Evolutionary conservation across 2,797 vertebrate genomes (phyloP).

Genomic region (Enteromius treurensis): DNA sequence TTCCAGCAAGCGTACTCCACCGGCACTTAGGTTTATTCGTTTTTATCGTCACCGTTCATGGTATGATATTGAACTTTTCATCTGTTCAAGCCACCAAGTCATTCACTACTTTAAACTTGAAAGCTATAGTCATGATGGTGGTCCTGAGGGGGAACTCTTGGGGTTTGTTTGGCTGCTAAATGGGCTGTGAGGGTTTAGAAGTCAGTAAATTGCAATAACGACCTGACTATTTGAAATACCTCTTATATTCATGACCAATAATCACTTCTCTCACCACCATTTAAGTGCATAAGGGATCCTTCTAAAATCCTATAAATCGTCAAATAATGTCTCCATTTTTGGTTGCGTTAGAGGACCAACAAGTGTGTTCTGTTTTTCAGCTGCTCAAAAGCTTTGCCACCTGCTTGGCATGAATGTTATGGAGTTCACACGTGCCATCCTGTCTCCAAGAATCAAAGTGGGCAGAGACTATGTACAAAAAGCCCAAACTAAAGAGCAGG

Average conservation of each 20-base stretch:
- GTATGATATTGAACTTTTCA: slow-evolving; percentile 33
- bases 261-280: slow-evolving; percentile 1
- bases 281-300: slow-evolving; percentile 28
- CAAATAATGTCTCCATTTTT: slow-evolving; percentile 26
- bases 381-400: slow-evolving; percentile 98
- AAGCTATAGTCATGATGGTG: slow-evolving; percentile 24
- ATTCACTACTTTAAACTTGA: background rate
- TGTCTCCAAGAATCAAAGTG: slow-evolving; percentile 98
- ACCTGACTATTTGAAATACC: slow-evolving; percentile 22
- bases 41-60: slow-evolving; percentile 32
- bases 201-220: slow-evolving; percentile 42
- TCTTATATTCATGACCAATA: slow-evolving; percentile 1
- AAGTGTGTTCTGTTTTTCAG: slow-evolving; percentile 67
- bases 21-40: slow-evolving; percentile 4
- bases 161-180: slow-evolving; percentile 33
- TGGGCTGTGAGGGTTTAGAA: background rate
- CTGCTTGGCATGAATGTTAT: slow-evolving; percentile 96
- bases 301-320: slow-evolving; percentile 9
- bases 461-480: slow-evolving; percentile 98
- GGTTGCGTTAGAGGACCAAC: background rate
- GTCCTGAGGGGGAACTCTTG: background rate
- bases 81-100: slow-evolving; percentile 11
- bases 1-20: slow-evolving; percentile 27
- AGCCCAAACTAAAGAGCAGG: slow-evolving; percentile 98
- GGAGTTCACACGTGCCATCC: slow-evolving; percentile 94